Base-by-base conservation (phyloP, 2,888 invertebrate genomes). In the Formica aserva region DNA sequence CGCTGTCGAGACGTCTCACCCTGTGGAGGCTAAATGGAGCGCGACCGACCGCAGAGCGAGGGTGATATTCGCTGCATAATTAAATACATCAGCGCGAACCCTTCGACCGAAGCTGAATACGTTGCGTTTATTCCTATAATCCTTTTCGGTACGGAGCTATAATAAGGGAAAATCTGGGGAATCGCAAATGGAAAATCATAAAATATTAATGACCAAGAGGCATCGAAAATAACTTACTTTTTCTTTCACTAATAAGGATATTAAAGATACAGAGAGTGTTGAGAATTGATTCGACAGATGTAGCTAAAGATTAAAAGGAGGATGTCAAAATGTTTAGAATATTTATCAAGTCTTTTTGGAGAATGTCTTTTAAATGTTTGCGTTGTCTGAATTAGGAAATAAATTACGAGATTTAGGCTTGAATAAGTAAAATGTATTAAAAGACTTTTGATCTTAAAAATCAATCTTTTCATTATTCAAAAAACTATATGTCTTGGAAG, bases 21-120 rank as follows among this genome's bases (percentile, higher is more conserved):
- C 84, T 71, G 84, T 75, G 78, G 82, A 82, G 82, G 55, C 72
- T 80, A 89, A 89, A 89, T 89, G 85, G 89, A 89, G 89, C 87
- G 89, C 87, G 88, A 85, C 89, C 84, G 85, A 89, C 89, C 89
- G 72, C 88, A 83, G 87, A 85, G 85, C 71, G 88, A 87, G 89
- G 89, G 88, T 90, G 89, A 91, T 88, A 89, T 88, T 87, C 89
- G 85, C 84, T 88, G 90, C 90, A 90, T 91, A 90, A 90, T 91
- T 91, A 89, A 89, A 90, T 88, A 83, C 88, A 84, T 35, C 84
- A 84, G 84, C 90, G 84, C 85, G 76, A 83, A 55, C 76, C 84
- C 82, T 65, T 80, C 78, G 86, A 86, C 81, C 84, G 82, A 82
- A 48, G 82, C 83, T 82, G 82, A 74, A 82, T 85, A 87, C 85